Evolutionary conservation across 2,888 invertebrate genomes (phyloP), one percentile per base, ranked within the genome.

Genomic region (Protodeltote pygarga): DNA sequence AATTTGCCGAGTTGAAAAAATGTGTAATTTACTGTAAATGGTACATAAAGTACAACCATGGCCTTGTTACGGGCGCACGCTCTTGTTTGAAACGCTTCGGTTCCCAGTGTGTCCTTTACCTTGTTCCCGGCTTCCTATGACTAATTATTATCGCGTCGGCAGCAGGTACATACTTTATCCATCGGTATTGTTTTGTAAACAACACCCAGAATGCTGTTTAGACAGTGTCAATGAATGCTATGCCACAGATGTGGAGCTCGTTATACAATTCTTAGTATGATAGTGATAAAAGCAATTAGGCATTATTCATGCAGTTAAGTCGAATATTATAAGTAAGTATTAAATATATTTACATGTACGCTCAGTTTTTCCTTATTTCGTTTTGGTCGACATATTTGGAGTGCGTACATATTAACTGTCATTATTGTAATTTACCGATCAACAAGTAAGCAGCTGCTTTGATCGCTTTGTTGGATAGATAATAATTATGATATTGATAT

Each of bases 21-120:
- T 49, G 32, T 54, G 64, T 66, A 68, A 65, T 71, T 67, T 60
- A 48, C 60, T 63, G 59, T 71, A 67, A 73, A 64, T 71, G 70
- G 62, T 71, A 65, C 59, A 67, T 71, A 63, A 65, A 70, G 70
- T 73, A 71, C 75, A 66, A 66, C 64, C 65, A 59, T 75, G 80
- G 71, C 83, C 87, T 91, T 87, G 89, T 79, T 70, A 75, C 78
- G 78, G 81, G 72, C 81, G 75, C 77, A 77, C 75, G 84, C 81
- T 77, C 78, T 73, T 77, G 81, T 77, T 83, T 65, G 88, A 75
- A 87, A 89, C 89, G 92, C 85, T 90, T 88, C 85, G 87, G 77
- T 84, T 88, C 81, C 72, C 68, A 53, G 75, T 67, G 79, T 83
- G 89, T 88, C 89, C 90, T 91, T 89, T 86, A 80, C 83, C 81